A percentile compares a stretch with the other conserved stretches of the same genome.
Conservation (phyloP, 1,140 invertebrate genomes). For the Drosophila pseudoobscura region DNA sequence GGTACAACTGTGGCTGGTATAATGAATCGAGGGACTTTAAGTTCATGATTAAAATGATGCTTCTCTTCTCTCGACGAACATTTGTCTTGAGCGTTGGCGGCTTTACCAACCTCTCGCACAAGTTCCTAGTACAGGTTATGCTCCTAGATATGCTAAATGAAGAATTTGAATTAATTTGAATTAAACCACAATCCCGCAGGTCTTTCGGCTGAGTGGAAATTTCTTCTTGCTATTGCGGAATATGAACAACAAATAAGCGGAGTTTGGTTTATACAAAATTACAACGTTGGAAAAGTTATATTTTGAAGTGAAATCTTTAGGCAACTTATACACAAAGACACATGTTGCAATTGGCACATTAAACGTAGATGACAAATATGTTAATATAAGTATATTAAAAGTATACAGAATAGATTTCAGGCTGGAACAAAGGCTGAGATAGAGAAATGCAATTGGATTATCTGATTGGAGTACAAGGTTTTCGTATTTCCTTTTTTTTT, state of each 20-base stretch:
- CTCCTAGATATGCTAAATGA: not conserved
- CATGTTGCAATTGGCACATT: conserved; percentile 73
- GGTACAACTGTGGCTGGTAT: conserved; percentile 73
- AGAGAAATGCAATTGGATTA: conserved; percentile 50
- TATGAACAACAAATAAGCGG: conserved; percentile 64
- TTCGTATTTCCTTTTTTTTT: not conserved
- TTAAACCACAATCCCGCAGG: conserved; percentile 19
- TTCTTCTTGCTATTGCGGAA: conserved; percentile 69
- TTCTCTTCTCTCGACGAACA: conserved; percentile 50
- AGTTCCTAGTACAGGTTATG: conserved; percentile 62
- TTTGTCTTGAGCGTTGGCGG: conserved; percentile 67
- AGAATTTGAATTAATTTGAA: not conserved
- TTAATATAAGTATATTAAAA: conserved; percentile 40
- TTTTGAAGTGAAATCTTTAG: conserved; percentile 61
- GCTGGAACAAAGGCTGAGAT: conserved; percentile 13
- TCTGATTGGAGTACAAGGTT: conserved; percentile 35
- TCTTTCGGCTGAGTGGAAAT: conserved; percentile 71
- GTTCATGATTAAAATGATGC: conserved; percentile 66
- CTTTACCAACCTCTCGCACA: conserved; percentile 66
- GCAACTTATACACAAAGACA: conserved; percentile 68
- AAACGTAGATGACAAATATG: conserved; percentile 73
- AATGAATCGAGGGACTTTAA: conserved; percentile 64
- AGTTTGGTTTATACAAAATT: conserved; percentile 58
- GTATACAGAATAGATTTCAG: conserved; percentile 54
- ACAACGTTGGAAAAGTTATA: conserved; percentile 78